Base-by-base conservation (phyloP, 2,888 invertebrate species). In the Drosophila picticornis region DNA sequence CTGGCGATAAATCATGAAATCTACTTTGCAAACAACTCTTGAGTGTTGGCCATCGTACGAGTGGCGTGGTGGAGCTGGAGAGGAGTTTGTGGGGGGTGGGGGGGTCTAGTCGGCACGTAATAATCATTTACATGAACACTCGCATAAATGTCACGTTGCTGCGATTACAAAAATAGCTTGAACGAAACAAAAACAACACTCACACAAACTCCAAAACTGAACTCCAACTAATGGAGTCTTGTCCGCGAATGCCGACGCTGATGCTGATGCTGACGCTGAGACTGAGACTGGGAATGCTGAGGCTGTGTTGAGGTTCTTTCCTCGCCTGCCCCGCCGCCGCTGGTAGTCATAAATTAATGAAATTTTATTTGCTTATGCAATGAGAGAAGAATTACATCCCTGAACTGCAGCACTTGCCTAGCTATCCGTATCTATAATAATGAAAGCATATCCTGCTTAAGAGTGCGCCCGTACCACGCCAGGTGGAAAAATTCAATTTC, bases 391-490 rank as follows among this genome's bases (percentile, higher is more conserved):
- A 74, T 79, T 74, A 70, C 80, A 70, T 34, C 38, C 50, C 38
- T n/a, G 50, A 32, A 36, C 7, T 38, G 38, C 19, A 19, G 7
- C 32, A 32, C 59, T 55, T 10, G 40, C 19, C 58, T 58, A 73
- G 70, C 57, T 61, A 66, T 73, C 67, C 46, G 84, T 76, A 91
- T 90, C 78, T 84, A 83, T 78, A 90, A 89, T 89, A 87, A 87
- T 91, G 90, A 90, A 87, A 87, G 87, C 90, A 75, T 91, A 91
- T 87, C 87, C 91, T 87, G 87, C 91, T 87, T 86, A 88, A 87
- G 77, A 77, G 69, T 61, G 77, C 68, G 63, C 69, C 72, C 66
- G 51, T 52, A 60, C 58, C 63, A 38, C 64, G 82, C 86, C 87
- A 87, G 87, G 87, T 87, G 87, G 91, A 88, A 88, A 87, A 91